phyloP scores from a whole-genome alignment of 2,888 invertebrate genomes.

The Formica aserva region DNA sequence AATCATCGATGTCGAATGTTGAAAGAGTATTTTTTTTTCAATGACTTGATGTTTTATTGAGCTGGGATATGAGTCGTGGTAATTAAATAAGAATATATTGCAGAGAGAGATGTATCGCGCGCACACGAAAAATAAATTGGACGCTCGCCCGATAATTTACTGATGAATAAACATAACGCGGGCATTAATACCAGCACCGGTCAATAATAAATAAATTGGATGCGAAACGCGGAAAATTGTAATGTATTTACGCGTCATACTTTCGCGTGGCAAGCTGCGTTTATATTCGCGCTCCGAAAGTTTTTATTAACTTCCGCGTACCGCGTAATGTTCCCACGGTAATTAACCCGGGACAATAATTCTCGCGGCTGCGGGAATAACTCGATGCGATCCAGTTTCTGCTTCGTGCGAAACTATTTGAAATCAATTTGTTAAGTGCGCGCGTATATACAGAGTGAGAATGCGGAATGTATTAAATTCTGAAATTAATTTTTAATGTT shows the following conservation, averaged over 20 bases:
- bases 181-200: conserved; percentile 47
- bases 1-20: neutral
- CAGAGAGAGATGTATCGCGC: conserved; percentile 38
- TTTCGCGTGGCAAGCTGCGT: conserved; percentile 50
- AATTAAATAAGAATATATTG: conserved; percentile 51
- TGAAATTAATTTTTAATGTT: conserved; percentile 31
- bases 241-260: conserved; percentile 57
- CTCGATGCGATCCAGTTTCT: conserved; percentile 49
- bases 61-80: conserved; percentile 20
- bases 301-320: conserved; percentile 57
- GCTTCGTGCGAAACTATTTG: conserved; percentile 46
- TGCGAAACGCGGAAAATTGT: conserved; percentile 57
- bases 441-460: conserved; percentile 15
- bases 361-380: conserved; percentile 51
- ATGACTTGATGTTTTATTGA: conserved; percentile 39
- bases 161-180: conserved; percentile 58
- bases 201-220: conserved; percentile 60
- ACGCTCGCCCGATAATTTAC: conserved; percentile 54
- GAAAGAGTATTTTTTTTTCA: conserved; percentile 22
- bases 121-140: conserved; percentile 54
- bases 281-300: conserved; percentile 55
- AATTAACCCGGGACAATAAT: conserved; percentile 57
- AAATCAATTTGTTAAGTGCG: conserved; percentile 54
- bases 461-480: neutral
- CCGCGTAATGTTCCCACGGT: conserved; percentile 56